A percentile compares a stretch with the other conserved stretches of the same genome.
Conservation (phyloP, 2,113 vertebrate genomes). For the Oryzias celebensis region DNA sequence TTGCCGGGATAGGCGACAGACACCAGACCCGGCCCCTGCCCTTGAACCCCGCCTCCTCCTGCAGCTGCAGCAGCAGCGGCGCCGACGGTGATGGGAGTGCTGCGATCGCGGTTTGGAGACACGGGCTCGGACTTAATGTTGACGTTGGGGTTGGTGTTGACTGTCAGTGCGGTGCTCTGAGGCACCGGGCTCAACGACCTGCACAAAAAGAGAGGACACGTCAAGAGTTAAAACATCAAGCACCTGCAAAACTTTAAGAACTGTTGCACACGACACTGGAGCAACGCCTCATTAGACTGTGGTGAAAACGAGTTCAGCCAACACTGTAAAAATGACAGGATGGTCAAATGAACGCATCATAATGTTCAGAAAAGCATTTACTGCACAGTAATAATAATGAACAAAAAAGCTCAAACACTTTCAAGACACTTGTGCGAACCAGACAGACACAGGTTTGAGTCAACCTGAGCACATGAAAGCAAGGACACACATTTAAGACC, state of each 20-base stretch:
- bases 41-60: background rate
- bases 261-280: background rate
- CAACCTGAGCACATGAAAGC: constrained; percentile 24
- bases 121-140: constrained; percentile 97
- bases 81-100: constrained; percentile 75
- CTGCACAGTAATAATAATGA: background rate
- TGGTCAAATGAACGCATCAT: constrained; percentile 4
- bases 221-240: background rate
- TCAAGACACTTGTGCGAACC: constrained; percentile 9
- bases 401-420: constrained; percentile 2
- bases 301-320: constrained; percentile 33
- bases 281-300: constrained; percentile 1
- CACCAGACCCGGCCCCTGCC: constrained; percentile 70
- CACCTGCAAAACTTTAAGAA: background rate
- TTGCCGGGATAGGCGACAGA: constrained; percentile 75
- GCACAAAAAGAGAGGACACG: constrained; percentile 6
- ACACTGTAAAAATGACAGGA: constrained; percentile 2
- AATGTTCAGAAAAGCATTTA: constrained; percentile 10
- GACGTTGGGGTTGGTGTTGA: constrained; percentile 91
- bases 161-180: constrained; percentile 85
- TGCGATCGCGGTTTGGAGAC: constrained; percentile 90
- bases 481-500: constrained; percentile 26
- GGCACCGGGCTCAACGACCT: constrained; percentile 87
- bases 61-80: background rate
- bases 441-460: background rate